Conservation (phyloP, 2,888 invertebrate genomes). For the Rhamnusium bicolor region DNA sequence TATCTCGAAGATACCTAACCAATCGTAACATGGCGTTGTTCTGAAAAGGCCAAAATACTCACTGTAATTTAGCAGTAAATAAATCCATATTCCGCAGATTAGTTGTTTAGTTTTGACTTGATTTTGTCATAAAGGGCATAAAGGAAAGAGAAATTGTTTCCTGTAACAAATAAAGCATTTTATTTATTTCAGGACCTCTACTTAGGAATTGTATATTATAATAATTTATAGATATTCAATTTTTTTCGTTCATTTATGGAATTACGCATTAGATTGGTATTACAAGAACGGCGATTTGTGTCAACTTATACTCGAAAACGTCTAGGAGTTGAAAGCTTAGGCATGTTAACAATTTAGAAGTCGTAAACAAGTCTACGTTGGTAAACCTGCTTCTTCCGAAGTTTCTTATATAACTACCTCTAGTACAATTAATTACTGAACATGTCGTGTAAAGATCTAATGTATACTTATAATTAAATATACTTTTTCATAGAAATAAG, state of each 20-base stretch:
- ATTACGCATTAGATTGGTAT: background rate
- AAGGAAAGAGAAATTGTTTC: too few relatives aligned
- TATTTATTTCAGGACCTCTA: too few relatives aligned
- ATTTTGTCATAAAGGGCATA: too few relatives aligned
- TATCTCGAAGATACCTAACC: too few relatives aligned
- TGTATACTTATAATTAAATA: background rate
- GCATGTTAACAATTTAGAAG: background rate
- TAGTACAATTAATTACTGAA: background rate
- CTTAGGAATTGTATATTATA: too few relatives aligned
- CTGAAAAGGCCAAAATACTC: too few relatives aligned
- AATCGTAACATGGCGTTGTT: too few relatives aligned
- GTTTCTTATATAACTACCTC: background rate
- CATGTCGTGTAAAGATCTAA: background rate
- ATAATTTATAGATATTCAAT: too few relatives aligned
- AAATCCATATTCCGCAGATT: too few relatives aligned
- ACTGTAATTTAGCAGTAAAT: too few relatives aligned
- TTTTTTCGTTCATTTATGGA: background rate
- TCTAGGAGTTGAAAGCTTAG: background rate
- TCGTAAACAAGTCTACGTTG: background rate
- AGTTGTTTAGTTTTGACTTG: too few relatives aligned
- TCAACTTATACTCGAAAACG: background rate
- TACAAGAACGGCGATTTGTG: background rate
- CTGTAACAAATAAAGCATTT: too few relatives aligned
- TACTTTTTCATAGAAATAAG: background rate
- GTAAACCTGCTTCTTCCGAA: background rate